These are phyloP conservation scores for Orthonevra nobilis DNA, from an alignment of 2,888 invertebrate genomes.

Conservation along the genomic window DNA sequence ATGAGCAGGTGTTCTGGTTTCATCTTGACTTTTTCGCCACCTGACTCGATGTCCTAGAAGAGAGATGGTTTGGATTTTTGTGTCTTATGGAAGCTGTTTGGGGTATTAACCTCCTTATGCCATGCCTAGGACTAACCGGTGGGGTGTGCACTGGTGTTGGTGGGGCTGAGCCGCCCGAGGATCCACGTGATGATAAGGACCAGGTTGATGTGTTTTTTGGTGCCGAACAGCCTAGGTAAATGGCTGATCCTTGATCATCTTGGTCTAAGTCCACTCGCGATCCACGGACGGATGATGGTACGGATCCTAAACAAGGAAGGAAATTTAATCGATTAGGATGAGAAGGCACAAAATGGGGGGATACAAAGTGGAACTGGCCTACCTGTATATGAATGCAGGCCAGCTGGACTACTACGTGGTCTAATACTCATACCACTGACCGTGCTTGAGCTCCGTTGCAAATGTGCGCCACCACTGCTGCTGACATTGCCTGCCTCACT, in stretches of 20 bases:
- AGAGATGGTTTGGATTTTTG: neutral
- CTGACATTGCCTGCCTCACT: slow-evolving; percentile 74
- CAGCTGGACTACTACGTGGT: slow-evolving; percentile 89
- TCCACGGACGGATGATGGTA: slow-evolving; percentile 87
- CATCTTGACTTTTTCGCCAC: slow-evolving; percentile 66
- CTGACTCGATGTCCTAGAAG: slow-evolving; percentile 52
- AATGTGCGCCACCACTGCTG: slow-evolving; percentile 67
- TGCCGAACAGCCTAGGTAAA: slow-evolving; percentile 82
- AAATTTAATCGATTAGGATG: neutral
- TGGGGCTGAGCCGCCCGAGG: slow-evolving; percentile 85
- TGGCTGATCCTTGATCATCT: slow-evolving; percentile 83
- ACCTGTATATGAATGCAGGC: slow-evolving; percentile 88
- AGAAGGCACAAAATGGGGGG: neutral
- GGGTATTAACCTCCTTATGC: slow-evolving; percentile 80
- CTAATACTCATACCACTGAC: slow-evolving; percentile 81
- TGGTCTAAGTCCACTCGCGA: slow-evolving; percentile 86
- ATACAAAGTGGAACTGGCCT: slow-evolving; percentile 71
- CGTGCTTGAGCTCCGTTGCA: slow-evolving; percentile 79
- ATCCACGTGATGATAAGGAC: slow-evolving; percentile 81
- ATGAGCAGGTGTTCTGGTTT: slow-evolving; percentile 38
- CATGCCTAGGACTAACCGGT: slow-evolving; percentile 87
- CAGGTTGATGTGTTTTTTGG: slow-evolving; percentile 77
- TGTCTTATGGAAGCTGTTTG: no score
- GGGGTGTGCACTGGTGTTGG: slow-evolving; percentile 89
- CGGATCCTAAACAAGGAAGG: slow-evolving; percentile 81